Evolutionary conservation across 2,888 invertebrate genomes (phyloP).

Genomic region (Drosophila subsilvestris): DNA sequence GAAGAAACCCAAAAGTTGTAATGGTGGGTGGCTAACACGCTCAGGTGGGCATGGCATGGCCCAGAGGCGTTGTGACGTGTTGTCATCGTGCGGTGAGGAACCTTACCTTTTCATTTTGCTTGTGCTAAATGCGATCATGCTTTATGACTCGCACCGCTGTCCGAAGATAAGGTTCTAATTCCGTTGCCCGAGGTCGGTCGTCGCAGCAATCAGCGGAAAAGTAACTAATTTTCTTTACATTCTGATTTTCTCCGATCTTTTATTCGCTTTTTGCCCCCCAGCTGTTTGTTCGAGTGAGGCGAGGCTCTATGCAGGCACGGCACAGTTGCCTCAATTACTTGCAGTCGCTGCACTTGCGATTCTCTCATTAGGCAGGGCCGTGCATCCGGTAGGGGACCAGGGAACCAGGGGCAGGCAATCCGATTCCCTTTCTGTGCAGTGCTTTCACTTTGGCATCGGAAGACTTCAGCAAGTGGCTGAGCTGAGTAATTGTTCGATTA

Average conservation of each 20-base stretch:
- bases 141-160: conserved; percentile 23
- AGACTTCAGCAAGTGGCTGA: background rate
- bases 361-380: conserved; percentile 37
- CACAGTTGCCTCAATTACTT: conserved; percentile 47
- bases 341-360: conserved; percentile 13
- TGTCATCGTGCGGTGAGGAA: background rate
- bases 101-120: background rate
- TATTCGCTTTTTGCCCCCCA: background rate
- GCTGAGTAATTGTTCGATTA: conserved; percentile 8
- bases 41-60: background rate
- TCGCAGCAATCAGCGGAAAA: conserved; percentile 1
- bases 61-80: background rate
- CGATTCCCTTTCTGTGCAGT: background rate
- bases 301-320: conserved; percentile 23
- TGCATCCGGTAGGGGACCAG: conserved; percentile 36
- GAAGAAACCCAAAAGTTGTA: conserved; percentile 7
- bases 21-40: background rate
- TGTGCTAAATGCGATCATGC: conserved; percentile 26
- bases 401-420: conserved; percentile 4
- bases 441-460: background rate
- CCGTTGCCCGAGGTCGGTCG: conserved; percentile 30
- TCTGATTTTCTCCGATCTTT: conserved; percentile 12
- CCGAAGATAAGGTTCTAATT: conserved; percentile 35
- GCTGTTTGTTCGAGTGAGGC: conserved; percentile 8
- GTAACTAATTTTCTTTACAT: background rate